phyloP scores from a whole-genome alignment of 2,888 invertebrate genomes.

The Gisinianus flammeolus region DNA sequence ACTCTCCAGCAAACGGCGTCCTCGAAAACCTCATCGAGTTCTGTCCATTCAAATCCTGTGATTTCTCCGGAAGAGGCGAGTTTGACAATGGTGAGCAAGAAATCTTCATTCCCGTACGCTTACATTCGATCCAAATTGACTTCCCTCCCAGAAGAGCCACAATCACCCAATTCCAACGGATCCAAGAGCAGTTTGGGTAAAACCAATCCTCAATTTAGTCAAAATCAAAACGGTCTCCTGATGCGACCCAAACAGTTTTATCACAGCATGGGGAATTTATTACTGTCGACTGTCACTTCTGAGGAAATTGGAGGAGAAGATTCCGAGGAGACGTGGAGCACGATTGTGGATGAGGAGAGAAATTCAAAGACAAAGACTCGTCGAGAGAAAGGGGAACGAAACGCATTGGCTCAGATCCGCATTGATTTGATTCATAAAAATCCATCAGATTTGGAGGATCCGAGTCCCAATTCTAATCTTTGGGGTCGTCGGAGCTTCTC shows the following conservation, averaged over 20 bases:
- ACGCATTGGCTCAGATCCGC: constrained; percentile 52
- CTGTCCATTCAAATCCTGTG: not conserved
- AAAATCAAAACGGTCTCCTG: not conserved
- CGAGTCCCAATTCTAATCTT: constrained; percentile 32
- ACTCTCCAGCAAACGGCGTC: too few relatives aligned
- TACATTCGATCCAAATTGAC: constrained; percentile 59
- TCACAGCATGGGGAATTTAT: constrained; percentile 57
- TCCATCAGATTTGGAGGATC: constrained; percentile 43
- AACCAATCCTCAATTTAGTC: not conserved
- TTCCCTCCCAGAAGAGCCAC: constrained; percentile 58
- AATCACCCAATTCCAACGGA: not conserved
- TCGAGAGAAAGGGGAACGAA: constrained; percentile 31
- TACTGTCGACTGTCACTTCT: constrained; percentile 16
- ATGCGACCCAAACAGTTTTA: constrained; percentile 47
- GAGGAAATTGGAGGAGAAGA: constrained; percentile 5
- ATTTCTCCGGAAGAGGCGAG: too few relatives aligned
- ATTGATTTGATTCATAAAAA: constrained; percentile 54
- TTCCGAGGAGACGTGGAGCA: not conserved
- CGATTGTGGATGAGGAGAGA: constrained; percentile 24
- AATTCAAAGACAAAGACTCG: constrained; percentile 12
- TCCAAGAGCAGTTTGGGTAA: not conserved
- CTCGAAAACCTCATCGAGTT: not conserved
- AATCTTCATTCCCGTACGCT: constrained; percentile 59
- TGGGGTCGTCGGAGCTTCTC: constrained; percentile 49
- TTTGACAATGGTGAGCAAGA: too few relatives aligned